A percentile compares a stretch with the other conserved stretches of the same genome.
Conservation (phyloP, 2,888 invertebrate species). For the Epistrophe eligans region DNA sequence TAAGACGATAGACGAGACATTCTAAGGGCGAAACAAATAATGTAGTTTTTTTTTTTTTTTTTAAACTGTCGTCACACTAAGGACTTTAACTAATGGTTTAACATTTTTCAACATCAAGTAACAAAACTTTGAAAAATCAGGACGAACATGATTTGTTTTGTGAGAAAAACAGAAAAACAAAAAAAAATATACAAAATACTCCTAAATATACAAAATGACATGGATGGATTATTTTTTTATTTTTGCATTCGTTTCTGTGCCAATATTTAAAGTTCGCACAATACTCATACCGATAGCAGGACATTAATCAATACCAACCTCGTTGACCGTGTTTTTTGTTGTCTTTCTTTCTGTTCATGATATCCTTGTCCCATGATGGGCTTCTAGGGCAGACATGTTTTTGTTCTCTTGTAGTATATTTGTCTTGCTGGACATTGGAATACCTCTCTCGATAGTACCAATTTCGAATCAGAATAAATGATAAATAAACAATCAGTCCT, state of each 20-base stretch:
- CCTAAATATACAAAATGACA: conserved; percentile 53
- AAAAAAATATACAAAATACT: conserved; percentile 8
- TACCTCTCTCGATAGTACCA: conserved; percentile 18
- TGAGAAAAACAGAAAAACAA: background rate
- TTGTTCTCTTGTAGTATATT: conserved; percentile 28
- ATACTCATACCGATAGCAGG: conserved; percentile 51
- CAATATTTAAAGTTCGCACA: conserved; percentile 73
- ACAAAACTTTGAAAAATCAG: conserved; percentile 7
- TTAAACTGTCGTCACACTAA: conserved; percentile 37
- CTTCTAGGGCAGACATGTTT: conserved; percentile 63
- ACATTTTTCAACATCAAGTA: conserved; percentile 37
- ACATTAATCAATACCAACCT: conserved; percentile 66
- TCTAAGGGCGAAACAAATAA: conserved; percentile 4
- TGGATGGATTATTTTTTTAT: background rate
- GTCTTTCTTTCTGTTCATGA: conserved; percentile 4
- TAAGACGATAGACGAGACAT: conserved; percentile 10
- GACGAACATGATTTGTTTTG: conserved; percentile 26
- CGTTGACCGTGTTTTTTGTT: conserved; percentile 19
- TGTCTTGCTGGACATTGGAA: conserved; percentile 34
- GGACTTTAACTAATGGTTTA: background rate
- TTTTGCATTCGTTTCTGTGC: conserved; percentile 39
- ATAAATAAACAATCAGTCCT: conserved; percentile 62
- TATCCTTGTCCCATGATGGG: conserved; percentile 30
- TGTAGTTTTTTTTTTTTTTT: conserved; percentile 8
- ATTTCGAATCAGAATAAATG: conserved; percentile 63